Percentiles rank a stretch among this genome's conserved stretches.
Evolutionary conservation across 2,113 vertebrate species (phyloP).

Genomic region (Dipodomys ordii): DNA sequence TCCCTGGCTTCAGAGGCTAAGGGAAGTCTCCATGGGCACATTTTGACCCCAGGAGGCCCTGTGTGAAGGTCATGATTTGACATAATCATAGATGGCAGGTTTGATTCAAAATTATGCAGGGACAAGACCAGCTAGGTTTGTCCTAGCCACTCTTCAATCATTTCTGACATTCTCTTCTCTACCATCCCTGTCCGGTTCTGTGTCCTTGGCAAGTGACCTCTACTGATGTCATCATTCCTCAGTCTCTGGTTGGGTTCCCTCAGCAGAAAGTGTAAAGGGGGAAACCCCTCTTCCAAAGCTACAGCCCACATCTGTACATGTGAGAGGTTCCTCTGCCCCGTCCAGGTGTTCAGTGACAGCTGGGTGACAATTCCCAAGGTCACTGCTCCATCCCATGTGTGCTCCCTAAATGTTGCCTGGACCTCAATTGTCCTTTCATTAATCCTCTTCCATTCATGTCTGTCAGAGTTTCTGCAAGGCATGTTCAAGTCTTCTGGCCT

Average conservation of each 20-base stretch:
- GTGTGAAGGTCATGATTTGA: background rate
- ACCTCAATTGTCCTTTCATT: background rate
- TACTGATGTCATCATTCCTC: accelerated
- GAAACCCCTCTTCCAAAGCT: background rate
- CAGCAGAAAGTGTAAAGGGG: background rate
- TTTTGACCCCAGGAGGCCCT: background rate
- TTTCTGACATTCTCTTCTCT: background rate
- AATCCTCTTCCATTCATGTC: background rate
- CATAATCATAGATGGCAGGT: background rate
- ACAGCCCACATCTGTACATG: accelerated
- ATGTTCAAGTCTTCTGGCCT: background rate
- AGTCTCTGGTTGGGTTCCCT: background rate
- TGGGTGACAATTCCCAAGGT: background rate
- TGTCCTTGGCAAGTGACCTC: background rate
- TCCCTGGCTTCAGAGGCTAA: background rate
- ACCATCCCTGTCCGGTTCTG: background rate
- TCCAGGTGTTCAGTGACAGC: too few relatives aligned
- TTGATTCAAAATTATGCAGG: background rate
- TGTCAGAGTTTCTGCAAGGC: background rate
- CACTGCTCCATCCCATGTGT: background rate
- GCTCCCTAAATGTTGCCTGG: background rate
- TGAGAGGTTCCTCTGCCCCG: too few relatives aligned
- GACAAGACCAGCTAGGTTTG: too few relatives aligned
- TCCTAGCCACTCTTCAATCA: background rate
- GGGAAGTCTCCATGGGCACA: background rate